A percentile compares a stretch with the other conserved stretches of the same genome.
Conservation (phyloP, 2,797 vertebrate species). For the Hemibagrus guttatus region DNA sequence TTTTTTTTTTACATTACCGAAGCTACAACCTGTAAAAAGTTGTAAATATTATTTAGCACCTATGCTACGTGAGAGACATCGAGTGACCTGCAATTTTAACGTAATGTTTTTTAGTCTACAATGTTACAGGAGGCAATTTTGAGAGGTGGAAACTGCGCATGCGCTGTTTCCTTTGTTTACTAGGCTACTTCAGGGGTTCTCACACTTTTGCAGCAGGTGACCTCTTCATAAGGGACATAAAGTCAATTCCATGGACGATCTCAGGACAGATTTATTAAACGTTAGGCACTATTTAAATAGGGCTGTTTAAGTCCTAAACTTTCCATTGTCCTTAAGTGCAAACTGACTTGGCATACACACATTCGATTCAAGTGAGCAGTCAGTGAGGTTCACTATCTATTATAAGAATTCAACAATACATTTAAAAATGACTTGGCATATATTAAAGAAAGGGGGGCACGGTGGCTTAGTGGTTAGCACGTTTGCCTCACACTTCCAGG, state of each 20-base stretch:
- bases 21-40: not conserved
- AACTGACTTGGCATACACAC: not conserved
- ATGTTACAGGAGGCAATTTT: not conserved
- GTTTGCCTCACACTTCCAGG: too few species aligned
- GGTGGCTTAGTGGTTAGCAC: too few species aligned
- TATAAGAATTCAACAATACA: not conserved
- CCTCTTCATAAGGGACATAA: not conserved
- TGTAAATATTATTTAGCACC: too few species aligned
- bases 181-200: not conserved
- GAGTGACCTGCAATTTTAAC: not conserved
- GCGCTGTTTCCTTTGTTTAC: not conserved
- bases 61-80: not conserved
- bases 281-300: not conserved
- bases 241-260: not conserved
- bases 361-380: not conserved
- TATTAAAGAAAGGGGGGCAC: too few species aligned
- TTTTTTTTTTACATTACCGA: not conserved
- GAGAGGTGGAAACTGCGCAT: not conserved
- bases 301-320: not conserved
- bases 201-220: not conserved
- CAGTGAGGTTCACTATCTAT: not conserved
- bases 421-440: not conserved
- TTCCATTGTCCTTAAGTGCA: not conserved
- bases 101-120: not conserved
- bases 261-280: not conserved